phyloP scores from a whole-genome alignment of 2,888 invertebrate species.

The Marronus borbonicus region DNA sequence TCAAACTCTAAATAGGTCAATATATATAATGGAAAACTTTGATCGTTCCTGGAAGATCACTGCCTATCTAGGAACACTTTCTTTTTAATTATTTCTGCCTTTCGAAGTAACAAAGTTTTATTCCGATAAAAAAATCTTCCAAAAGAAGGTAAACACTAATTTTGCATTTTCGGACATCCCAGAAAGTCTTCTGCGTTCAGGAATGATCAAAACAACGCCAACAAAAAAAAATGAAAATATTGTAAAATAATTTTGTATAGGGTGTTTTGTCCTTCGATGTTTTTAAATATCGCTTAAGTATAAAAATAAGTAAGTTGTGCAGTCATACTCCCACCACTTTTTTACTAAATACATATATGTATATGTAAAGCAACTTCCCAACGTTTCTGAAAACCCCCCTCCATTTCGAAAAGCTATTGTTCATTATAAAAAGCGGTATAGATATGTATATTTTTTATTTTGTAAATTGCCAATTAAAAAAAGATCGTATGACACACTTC shows the following conservation, averaged over 20 bases:
- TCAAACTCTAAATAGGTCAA: slow-evolving; percentile 29
- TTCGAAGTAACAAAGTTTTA: no score
- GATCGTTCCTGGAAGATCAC: slow-evolving; percentile 28
- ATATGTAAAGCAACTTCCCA: not conserved
- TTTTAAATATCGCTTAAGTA: slow-evolving; percentile 33
- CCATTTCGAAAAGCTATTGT: no score
- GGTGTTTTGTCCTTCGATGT: slow-evolving; percentile 44
- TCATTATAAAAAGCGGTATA: no score
- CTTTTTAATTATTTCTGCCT: not conserved
- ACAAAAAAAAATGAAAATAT: slow-evolving; percentile 44
- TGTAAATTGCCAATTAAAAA: slow-evolving; percentile 6
- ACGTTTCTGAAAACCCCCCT: not conserved
- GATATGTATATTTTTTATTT: no score
- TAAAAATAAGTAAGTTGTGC: slow-evolving; percentile 29
- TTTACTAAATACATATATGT: slow-evolving; percentile 16
- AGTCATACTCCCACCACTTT: slow-evolving; percentile 36
- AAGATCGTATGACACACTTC: slow-evolving; percentile 10
- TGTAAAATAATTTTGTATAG: slow-evolving; percentile 51
- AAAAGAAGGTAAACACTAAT: no score
- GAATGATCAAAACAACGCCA: slow-evolving; percentile 2
- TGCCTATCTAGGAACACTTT: not conserved
- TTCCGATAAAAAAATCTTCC: no score
- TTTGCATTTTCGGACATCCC: no score
- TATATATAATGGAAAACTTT: slow-evolving; percentile 18
- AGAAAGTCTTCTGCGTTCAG: not conserved